Conservation (phyloP, 2,797 vertebrate genomes). For the Octomys mimax region DNA sequence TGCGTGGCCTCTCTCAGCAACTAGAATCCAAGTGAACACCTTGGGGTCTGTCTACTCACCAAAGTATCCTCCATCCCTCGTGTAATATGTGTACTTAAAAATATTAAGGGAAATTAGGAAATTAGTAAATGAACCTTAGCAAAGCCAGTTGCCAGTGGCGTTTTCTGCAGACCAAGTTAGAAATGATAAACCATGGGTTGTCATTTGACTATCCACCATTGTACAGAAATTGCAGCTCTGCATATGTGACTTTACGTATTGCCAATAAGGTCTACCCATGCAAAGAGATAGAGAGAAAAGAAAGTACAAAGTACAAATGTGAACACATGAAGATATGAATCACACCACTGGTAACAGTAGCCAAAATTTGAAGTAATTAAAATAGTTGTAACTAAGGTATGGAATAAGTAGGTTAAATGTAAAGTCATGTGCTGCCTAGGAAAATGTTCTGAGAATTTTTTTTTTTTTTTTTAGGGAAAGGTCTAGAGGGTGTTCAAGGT, state of each 20-base stretch:
- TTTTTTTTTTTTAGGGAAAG: too few relatives aligned
- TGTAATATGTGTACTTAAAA: not conserved
- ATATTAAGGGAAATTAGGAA: not conserved
- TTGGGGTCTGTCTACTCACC: not conserved
- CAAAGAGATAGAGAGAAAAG: not conserved
- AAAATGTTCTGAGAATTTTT: not conserved
- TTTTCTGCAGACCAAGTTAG: not conserved
- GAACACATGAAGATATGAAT: not conserved
- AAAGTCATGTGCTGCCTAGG: not conserved
- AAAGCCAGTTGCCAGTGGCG: not conserved
- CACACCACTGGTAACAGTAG: not conserved
- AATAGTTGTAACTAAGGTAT: not conserved
- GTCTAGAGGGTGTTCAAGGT: too few relatives aligned
- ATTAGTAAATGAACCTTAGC: not conserved
- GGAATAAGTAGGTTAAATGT: not conserved
- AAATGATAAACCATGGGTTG: not conserved
- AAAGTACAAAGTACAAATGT: not conserved
- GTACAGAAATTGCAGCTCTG: not conserved
- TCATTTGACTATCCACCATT: not conserved
- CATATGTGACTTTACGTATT: not conserved
- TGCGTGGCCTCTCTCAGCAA: not conserved
- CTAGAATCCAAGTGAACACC: not conserved
- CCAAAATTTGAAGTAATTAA: slow-evolving; percentile 5
- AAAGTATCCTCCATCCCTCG: not conserved
- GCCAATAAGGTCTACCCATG: not conserved